phyloP scores from a whole-genome alignment of 1,140 invertebrate species.

The Bombus balteatus region DNA sequence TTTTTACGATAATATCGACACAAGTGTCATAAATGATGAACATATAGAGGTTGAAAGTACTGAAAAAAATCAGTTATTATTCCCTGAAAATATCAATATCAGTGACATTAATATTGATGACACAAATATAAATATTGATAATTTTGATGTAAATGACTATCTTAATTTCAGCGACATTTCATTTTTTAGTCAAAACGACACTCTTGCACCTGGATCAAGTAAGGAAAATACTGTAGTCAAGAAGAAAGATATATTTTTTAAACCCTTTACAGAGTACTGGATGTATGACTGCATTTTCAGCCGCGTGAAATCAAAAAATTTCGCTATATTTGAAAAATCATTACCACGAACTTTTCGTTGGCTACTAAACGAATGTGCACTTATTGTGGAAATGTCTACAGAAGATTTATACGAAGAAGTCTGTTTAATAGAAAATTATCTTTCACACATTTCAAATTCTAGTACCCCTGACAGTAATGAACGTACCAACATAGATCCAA shows the following conservation, averaged over 20 bases:
- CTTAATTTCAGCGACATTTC: conserved; percentile 56
- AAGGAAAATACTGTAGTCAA: neutral
- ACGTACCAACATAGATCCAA: neutral
- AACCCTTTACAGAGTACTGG: conserved; percentile 77
- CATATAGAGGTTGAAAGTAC: neutral
- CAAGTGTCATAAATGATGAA: neutral
- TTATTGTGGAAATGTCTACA: conserved; percentile 77
- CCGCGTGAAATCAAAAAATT: conserved; percentile 70
- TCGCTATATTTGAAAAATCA: conserved; percentile 75
- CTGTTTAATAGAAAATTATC: conserved; percentile 72
- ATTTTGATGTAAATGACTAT: conserved; percentile 6
- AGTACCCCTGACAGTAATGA: neutral
- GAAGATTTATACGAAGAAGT: conserved; percentile 82
- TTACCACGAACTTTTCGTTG: conserved; percentile 83
- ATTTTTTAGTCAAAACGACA: conserved; percentile 47
- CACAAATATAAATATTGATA: neutral
- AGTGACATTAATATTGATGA: neutral
- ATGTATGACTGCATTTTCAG: conserved; percentile 74
- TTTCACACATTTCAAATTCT: conserved; percentile 53
- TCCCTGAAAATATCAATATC: neutral
- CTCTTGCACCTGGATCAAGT: neutral
- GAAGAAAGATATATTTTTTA: conserved; percentile 60
- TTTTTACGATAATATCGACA: conserved; percentile 5
- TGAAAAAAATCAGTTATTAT: neutral
- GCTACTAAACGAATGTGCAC: conserved; percentile 82